Base-by-base conservation (phyloP, 1,140 invertebrate genomes). In the Yoshiicerus persimilis region DNA sequence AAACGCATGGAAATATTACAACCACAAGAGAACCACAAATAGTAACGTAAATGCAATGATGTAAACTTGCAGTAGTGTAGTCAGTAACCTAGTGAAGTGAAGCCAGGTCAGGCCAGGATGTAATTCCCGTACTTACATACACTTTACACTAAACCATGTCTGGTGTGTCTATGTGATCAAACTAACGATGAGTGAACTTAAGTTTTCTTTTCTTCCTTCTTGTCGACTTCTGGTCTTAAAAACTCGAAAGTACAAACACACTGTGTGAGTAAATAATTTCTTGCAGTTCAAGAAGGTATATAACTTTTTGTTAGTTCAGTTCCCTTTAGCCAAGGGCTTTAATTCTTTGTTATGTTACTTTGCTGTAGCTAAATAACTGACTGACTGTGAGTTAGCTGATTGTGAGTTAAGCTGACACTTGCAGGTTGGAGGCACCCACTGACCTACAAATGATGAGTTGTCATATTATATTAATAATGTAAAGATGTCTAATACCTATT, bases 391-490 rank as follows among this genome's bases (percentile, higher is more conserved):
- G 75, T 32, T 36, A 20, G 75, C 16, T 36, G 75, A 56, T 56
- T 56, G 47, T 56, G 47, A 56, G 47, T 56, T 56, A 56, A 84
- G 83, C 83, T 47, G 83, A 84, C 83, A 56, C 75, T 80, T 38
- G 83, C 38, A 84, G 39, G 27, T 25, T 41, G 38, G 38, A 84
- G 47, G 83, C 83, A 84, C 83, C 83, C 83, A 84, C 83, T 84
- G 83, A 84, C 83, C 83, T 84, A 84, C 83, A 84, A 84, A 84
- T 84, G 83, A 84, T 84, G 75, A 80, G 11, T 80, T 38, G 75
- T 80, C 75, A 38, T 38, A 80, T 80, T 80, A 80, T 70, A 70
- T 70, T 70, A 70, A 27, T 25, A 70, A 70, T 70, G 64, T 70
- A 27, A 70, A 70, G 64, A 70, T 70, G 64, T 27, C 64, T 70